phyloP scores from a whole-genome alignment of 2,113 vertebrate genomes.

The Rana temporaria region DNA sequence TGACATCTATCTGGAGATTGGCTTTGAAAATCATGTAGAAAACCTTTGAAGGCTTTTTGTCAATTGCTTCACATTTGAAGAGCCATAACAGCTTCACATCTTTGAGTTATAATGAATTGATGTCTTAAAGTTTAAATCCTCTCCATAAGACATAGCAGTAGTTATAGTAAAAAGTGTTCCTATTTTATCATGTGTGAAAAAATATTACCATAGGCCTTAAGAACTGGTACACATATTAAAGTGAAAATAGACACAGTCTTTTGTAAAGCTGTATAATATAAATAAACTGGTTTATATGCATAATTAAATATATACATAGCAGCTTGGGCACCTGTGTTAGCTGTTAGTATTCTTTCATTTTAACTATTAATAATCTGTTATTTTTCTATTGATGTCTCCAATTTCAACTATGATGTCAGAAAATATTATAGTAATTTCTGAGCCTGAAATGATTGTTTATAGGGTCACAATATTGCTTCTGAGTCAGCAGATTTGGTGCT shows the following conservation, averaged over 20 bases:
- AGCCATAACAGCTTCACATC: conserved; percentile 8
- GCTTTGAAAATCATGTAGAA: conserved; percentile 74
- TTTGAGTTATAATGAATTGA: conserved; percentile 41
- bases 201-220: not conserved
- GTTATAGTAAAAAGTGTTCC: not conserved
- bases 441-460: too few relatives aligned
- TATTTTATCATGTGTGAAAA: not conserved
- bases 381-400: too few relatives aligned
- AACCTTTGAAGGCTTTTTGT: conserved; percentile 64
- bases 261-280: too few relatives aligned
- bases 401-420: too few relatives aligned
- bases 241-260: not conserved
- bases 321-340: too few relatives aligned
- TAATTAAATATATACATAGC: too few relatives aligned
- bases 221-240: not conserved
- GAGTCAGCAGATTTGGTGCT: too few relatives aligned
- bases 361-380: too few relatives aligned
- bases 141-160: not conserved
- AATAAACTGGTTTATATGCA: too few relatives aligned
- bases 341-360: too few relatives aligned
- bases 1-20: conserved; percentile 78
- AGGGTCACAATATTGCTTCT: too few relatives aligned
- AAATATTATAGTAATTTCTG: too few relatives aligned
- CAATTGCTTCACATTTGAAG: conserved; percentile 58
- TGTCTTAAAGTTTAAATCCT: conserved; percentile 42